Conservation (phyloP, 2,888 invertebrate species). For the Habroteleia sp. region DNA sequence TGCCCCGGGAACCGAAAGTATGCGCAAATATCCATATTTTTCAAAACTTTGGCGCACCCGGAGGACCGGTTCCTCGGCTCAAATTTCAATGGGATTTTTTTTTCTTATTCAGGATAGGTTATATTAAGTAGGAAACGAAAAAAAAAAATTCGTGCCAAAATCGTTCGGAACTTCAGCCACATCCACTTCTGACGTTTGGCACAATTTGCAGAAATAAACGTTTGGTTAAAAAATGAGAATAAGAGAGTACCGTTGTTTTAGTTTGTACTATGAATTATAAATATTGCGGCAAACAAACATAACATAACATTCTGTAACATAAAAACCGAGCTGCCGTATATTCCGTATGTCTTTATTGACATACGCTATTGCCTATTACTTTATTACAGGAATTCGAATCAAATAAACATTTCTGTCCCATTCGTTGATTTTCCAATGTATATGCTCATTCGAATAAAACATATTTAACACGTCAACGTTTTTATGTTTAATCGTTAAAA, state of each 20-base stretch:
- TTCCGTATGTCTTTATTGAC: too few relatives aligned
- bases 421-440: conserved; percentile 13
- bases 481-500: neutral
- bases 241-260: conserved; percentile 51
- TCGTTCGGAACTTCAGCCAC: too few relatives aligned
- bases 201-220: conserved; percentile 4
- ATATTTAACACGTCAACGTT: conserved; percentile 24
- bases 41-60: too few relatives aligned
- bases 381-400: conserved; percentile 46
- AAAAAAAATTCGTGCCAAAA: too few relatives aligned
- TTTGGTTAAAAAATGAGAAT: conserved; percentile 22
- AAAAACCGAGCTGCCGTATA: conserved; percentile 42
- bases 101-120: too few relatives aligned
- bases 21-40: too few relatives aligned
- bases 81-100: too few relatives aligned
- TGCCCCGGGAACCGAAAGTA: too few relatives aligned
- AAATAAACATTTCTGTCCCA: conserved; percentile 33
- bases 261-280: conserved; percentile 48
- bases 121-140: too few relatives aligned
- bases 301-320: conserved; percentile 46
- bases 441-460: conserved; percentile 27
- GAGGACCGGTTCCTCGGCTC: too few relatives aligned
- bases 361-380: conserved; percentile 37
- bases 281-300: conserved; percentile 57
- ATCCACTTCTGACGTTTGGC: conserved; percentile 6